Evolutionary conservation across 2,888 invertebrate species (phyloP).

Genomic region (Dolichopus griseipennis): DNA sequence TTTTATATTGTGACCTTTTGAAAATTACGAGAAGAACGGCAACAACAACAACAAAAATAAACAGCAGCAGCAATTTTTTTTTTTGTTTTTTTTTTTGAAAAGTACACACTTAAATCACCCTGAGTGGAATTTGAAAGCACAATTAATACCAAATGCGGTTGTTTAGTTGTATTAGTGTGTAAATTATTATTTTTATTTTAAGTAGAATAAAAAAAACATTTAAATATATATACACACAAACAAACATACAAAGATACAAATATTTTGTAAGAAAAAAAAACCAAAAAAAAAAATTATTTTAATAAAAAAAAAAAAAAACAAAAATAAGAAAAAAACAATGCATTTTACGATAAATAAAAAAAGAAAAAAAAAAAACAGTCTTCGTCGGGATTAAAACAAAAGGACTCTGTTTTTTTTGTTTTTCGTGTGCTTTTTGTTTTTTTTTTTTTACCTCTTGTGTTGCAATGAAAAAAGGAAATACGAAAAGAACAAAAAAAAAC

Average conservation of each 20-base stretch:
- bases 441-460: background rate
- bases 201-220: no score
- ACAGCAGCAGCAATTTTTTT: background rate
- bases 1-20: background rate
- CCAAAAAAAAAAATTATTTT: background rate
- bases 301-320: background rate
- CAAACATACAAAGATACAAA: no score
- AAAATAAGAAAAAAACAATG: background rate
- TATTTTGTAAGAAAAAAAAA: background rate
- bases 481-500: background rate
- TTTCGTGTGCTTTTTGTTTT: background rate
- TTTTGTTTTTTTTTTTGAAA: no score
- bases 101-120: slow-evolving; percentile 3
- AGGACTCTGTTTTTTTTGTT: background rate
- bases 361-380: background rate
- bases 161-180: background rate
- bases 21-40: background rate
- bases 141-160: slow-evolving; percentile 3
- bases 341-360: background rate
- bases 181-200: background rate
- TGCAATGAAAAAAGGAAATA: background rate
- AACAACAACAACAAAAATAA: background rate
- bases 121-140: slow-evolving; percentile 2
- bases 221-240: no score
- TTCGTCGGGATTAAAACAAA: slow-evolving; percentile 3